A percentile compares a stretch with the other conserved stretches of the same genome.
These are phyloP conservation scores for Eurosta solidaginis DNA, from an alignment of 1,140 invertebrate species.

Conservation along the genomic window DNA sequence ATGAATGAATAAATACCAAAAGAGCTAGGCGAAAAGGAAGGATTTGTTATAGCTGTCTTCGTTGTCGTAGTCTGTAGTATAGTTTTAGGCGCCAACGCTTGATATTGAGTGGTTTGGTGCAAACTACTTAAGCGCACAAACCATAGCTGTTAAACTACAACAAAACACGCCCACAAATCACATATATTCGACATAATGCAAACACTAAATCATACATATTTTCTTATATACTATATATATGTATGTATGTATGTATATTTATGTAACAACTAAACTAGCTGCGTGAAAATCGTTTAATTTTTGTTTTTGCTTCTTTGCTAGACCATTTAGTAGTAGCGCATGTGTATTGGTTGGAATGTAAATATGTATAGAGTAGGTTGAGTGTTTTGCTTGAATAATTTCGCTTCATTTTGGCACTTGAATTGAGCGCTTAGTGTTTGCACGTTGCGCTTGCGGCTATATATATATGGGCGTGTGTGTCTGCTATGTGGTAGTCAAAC, in stretches of 20 bases:
- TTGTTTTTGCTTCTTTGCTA: background rate
- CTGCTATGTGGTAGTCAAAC: slow-evolving; percentile 2
- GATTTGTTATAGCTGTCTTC: too few relatives aligned
- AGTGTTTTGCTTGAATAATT: slow-evolving; percentile 5
- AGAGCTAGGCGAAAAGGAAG: background rate
- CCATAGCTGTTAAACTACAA: slow-evolving; percentile 1
- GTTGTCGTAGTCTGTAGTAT: background rate
- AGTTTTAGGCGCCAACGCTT: background rate
- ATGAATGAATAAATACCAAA: slow-evolving; percentile 25
- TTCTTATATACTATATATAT: too few relatives aligned
- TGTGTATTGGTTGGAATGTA: background rate
- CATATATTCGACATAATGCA: background rate
- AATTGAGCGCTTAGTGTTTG: slow-evolving; percentile 3
- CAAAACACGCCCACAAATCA: slow-evolving; percentile 22
- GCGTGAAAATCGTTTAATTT: background rate
- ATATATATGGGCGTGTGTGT: background rate
- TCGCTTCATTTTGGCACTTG: slow-evolving; percentile 25
- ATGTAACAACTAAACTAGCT: background rate
- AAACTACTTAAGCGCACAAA: slow-evolving; percentile 25
- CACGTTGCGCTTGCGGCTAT: background rate
- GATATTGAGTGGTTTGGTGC: background rate
- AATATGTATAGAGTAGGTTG: too few relatives aligned
- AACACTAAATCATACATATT: too few relatives aligned
- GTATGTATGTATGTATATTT: background rate
- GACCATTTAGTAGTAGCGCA: background rate